Evolutionary conservation across 2,113 vertebrate species (phyloP).

Genomic region (Corythaixoides concolor): DNA sequence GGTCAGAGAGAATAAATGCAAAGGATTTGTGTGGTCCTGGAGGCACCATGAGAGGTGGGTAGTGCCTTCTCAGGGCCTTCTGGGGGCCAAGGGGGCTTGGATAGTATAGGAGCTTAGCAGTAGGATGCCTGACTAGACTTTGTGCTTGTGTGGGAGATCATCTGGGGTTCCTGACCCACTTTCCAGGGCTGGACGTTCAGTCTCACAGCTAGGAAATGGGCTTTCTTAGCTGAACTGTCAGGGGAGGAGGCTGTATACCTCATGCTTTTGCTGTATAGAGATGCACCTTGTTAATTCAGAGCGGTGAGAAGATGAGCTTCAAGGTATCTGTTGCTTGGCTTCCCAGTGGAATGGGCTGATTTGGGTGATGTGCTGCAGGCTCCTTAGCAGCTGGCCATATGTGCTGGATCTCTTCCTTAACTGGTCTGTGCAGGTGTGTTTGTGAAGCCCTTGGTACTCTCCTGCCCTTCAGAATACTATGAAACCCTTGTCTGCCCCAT

Average conservation of each 20-base stretch:
- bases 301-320: neutral
- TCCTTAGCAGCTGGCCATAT: neutral
- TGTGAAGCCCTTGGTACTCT: slow-evolving; percentile 88
- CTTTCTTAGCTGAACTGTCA: neutral
- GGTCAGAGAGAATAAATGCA: neutral
- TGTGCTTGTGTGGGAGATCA: neutral
- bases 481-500: slow-evolving; percentile 89
- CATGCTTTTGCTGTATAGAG: neutral
- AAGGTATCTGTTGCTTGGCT: neutral
- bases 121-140: neutral
- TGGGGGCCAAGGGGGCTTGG: neutral
- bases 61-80: neutral
- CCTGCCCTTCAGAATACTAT: slow-evolving; percentile 88
- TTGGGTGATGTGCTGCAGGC: neutral
- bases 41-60: neutral
- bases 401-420: slow-evolving; percentile 75
- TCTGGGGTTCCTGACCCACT: neutral
- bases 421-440: slow-evolving; percentile 80
- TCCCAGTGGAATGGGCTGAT: neutral
- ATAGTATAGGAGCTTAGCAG: neutral
- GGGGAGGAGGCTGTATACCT: neutral
- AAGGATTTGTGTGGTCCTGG: neutral
- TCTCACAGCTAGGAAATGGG: neutral
- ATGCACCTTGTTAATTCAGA: neutral
- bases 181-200: neutral